Evolutionary conservation across 53 echinoderm and acorn worm genomes (phyloP), one percentile per base, ranked within the genome.

Genomic region (Crossaster papposus): DNA sequence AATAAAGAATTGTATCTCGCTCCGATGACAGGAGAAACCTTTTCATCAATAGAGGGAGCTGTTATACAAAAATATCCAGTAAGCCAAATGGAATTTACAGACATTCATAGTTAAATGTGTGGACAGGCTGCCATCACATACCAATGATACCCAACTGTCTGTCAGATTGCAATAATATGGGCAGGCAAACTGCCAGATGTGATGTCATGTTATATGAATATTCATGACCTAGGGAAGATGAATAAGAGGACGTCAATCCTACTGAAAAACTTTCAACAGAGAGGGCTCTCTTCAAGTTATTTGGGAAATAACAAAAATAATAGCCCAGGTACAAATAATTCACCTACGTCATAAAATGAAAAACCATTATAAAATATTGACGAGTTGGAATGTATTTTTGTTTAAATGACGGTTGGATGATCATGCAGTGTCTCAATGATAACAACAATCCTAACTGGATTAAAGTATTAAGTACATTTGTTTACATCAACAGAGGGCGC

Each of bases 131-230:
- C 24, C 68, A 68, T 23, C 68, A 68, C 68, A 68, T 26, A 28
- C 68, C 68, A 68, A 28, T 73, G 36, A 73, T 34, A 73, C 35
- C 23, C 74, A 73, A 36, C 74, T 73, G 74, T 11, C 28, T 30
- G 23, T 73, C 35, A 73, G 11, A 73, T 36, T 73, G 74, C 50
- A 24, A 71, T 71, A 71, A 30, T 30, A 71, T 9, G 71, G 6
- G 29, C 32, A 71, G 29, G 71, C 75, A 74, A 44, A 7, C 44
- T 44, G 5, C 36, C 36, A 33, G 75, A 20, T 2, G 1, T 74
- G 75, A 35, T 74, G 75, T 74, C 36, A 33, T 36, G 11, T 74
- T 26, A 78, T 26, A 78, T 78, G 51, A 78, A 78, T 78, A 78
- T 78, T 78, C 78, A 78, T 78, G 7, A 5, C 78, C 33, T 24